phyloP scores from a whole-genome alignment of 2,113 vertebrate species.

The Athene noctua region DNA sequence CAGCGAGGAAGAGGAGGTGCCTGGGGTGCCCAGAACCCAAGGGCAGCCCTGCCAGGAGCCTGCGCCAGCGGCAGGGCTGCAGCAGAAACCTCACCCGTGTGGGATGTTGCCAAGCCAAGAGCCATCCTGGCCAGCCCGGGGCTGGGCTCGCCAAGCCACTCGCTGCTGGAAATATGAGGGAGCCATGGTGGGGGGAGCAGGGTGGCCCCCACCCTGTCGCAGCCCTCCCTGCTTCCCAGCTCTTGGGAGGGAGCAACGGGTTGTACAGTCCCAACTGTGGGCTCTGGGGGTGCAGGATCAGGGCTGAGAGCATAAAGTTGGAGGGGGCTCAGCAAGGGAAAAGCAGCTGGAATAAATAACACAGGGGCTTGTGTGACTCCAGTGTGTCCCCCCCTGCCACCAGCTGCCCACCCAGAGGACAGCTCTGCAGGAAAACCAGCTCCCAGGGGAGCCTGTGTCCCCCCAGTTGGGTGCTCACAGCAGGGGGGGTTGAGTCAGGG shows the following conservation, averaged over 20 bases:
- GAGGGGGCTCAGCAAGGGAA: not conserved
- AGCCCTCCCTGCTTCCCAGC: not conserved
- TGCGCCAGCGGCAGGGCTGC: not conserved
- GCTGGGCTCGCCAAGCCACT: not conserved
- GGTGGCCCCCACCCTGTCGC: not conserved
- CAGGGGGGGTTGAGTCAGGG: not conserved
- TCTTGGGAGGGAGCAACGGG: not conserved
- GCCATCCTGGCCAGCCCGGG: not conserved
- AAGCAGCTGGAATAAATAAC: not conserved
- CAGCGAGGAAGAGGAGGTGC: not conserved
- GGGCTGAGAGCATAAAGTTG: rapidly evolving
- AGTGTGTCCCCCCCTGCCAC: not conserved
- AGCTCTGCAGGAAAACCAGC: not conserved
- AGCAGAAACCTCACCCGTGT: not conserved
- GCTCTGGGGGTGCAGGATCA: not conserved
- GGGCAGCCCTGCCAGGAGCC: not conserved
- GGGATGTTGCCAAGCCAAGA: not conserved
- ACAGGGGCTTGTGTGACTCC: not conserved
- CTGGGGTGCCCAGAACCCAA: not conserved
- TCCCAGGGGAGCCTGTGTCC: rapidly evolving
- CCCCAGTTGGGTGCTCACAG: too few relatives aligned
- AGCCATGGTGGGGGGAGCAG: not conserved
- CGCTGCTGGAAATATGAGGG: not conserved
- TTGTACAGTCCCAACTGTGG: not conserved
- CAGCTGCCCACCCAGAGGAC: not conserved